phyloP scores from a whole-genome alignment of 2,113 vertebrate species.

The Erythrolamprus reginae region DNA sequence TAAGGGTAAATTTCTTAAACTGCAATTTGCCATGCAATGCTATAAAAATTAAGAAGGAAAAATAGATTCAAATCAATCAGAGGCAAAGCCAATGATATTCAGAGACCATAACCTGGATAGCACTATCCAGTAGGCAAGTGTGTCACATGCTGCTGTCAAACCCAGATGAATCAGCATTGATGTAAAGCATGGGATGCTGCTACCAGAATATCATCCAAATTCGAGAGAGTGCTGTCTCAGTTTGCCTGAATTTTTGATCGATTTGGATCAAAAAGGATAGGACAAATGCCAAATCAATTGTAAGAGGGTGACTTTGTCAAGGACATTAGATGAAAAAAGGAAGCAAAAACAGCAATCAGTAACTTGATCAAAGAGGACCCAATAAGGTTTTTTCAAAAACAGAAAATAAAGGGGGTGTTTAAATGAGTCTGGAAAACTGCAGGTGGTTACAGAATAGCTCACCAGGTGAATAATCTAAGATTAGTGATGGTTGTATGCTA shows the following conservation, averaged over 20 bases:
- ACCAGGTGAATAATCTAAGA: not conserved
- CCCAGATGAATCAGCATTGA: not conserved
- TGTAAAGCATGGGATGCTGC: not conserved
- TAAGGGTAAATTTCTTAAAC: not conserved
- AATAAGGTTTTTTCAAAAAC: not conserved
- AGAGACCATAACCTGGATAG: not conserved
- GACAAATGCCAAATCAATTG: not conserved
- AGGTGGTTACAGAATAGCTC: not conserved
- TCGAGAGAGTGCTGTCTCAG: not conserved
- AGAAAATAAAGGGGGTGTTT: not conserved
- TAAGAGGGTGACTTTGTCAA: not conserved
- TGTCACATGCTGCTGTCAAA: not conserved
- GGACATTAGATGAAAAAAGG: not conserved
- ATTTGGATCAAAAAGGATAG: not conserved
- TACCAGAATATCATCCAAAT: not conserved
- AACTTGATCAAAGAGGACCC: not conserved
- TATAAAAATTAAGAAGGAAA: not conserved
- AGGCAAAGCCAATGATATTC: not conserved
- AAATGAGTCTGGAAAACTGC: not conserved
- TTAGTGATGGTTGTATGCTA: not conserved
- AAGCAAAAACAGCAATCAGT: not conserved
- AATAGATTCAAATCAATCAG: not conserved
- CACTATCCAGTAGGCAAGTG: not conserved
- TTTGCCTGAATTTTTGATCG: not conserved
- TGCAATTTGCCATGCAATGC: not conserved